phyloP scores from a whole-genome alignment of 2,888 invertebrate genomes.

The Neoascia interrupta region DNA sequence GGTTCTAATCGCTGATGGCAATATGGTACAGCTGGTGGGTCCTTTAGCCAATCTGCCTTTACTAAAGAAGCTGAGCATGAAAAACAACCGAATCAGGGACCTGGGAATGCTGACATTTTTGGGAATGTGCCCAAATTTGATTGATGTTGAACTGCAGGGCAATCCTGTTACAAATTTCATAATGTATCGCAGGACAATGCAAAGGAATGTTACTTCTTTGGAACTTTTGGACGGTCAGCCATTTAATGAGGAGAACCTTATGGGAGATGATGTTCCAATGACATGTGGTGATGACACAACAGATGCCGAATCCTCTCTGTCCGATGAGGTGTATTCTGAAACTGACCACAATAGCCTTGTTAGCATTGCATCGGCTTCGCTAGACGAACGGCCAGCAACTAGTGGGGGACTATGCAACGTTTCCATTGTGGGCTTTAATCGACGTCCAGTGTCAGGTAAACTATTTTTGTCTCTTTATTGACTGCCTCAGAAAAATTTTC shows the following conservation, averaged over 20 bases:
- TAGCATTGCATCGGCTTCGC: slow-evolving; percentile 47
- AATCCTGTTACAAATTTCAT: slow-evolving; percentile 79
- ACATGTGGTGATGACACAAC: slow-evolving; percentile 35
- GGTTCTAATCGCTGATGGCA: slow-evolving; percentile 84
- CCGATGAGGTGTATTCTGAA: slow-evolving; percentile 58
- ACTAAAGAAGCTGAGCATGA: slow-evolving; percentile 79
- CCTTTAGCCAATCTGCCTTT: slow-evolving; percentile 82
- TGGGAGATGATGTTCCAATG: neutral
- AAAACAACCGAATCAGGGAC: slow-evolving; percentile 77
- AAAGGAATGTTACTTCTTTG: slow-evolving; percentile 77
- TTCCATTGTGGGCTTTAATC: slow-evolving; percentile 1
- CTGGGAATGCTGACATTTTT: slow-evolving; percentile 77
- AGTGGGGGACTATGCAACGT: slow-evolving; percentile 41
- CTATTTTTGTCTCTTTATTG: neutral
- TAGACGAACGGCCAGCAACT: slow-evolving; percentile 51
- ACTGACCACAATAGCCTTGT: slow-evolving; percentile 24
- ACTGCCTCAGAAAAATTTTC: too few relatives aligned
- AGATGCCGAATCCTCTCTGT: slow-evolving; percentile 55
- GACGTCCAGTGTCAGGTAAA: slow-evolving; percentile 42
- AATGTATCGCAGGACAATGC: slow-evolving; percentile 77
- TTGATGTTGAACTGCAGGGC: slow-evolving; percentile 81
- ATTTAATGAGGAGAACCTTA: slow-evolving; percentile 53
- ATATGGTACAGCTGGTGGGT: slow-evolving; percentile 83
- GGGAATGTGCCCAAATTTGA: slow-evolving; percentile 80
- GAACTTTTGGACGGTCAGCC: slow-evolving; percentile 78